Evolutionary conservation across 2,113 vertebrate genomes (phyloP).

Genomic region (Seriola quinqueradiata): DNA sequence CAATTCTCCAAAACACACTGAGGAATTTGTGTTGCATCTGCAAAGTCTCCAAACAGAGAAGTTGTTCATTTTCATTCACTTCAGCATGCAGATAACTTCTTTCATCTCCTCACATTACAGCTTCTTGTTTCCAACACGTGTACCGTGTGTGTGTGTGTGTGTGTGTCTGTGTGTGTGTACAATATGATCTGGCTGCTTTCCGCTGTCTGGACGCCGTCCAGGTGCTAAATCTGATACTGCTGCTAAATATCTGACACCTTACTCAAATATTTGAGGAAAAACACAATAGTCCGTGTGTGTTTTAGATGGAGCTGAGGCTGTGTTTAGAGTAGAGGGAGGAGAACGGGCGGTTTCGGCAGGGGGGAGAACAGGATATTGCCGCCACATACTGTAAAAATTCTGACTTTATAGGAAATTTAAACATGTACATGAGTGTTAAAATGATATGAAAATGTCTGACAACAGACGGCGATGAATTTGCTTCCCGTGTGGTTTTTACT

Average conservation of each 20-base stretch:
- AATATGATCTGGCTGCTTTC: conserved; percentile 21
- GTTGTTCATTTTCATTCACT: not conserved
- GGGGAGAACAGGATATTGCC: conserved; percentile 46
- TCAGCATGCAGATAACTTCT: not conserved
- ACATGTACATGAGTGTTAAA: conserved; percentile 17
- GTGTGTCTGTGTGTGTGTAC: conserved; percentile 20
- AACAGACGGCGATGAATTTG: not conserved
- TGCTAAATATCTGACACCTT: conserved; percentile 74
- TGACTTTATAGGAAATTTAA: conserved; percentile 21
- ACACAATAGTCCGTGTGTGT: conserved; percentile 65
- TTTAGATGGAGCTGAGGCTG: conserved; percentile 29
- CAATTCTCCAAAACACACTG: not conserved
- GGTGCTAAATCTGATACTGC: conserved; percentile 68
- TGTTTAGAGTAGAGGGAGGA: conserved; percentile 48
- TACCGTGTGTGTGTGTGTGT: not conserved
- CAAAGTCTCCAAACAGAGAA: not conserved
- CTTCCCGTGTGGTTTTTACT: conserved; percentile 9
- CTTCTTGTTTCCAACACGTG: conserved; percentile 26
- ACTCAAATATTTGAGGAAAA: conserved; percentile 76
- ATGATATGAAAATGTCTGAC: conserved; percentile 22
- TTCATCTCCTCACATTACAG: conserved; percentile 9
- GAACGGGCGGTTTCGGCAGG: not conserved
- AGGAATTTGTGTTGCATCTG: not conserved
- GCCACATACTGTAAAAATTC: conserved; percentile 21
- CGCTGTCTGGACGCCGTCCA: conserved; percentile 61